Percentiles rank a stretch among this genome's conserved stretches.
phyloP scores from a whole-genome alignment of 2,113 vertebrate species.

The Chionis minor region DNA sequence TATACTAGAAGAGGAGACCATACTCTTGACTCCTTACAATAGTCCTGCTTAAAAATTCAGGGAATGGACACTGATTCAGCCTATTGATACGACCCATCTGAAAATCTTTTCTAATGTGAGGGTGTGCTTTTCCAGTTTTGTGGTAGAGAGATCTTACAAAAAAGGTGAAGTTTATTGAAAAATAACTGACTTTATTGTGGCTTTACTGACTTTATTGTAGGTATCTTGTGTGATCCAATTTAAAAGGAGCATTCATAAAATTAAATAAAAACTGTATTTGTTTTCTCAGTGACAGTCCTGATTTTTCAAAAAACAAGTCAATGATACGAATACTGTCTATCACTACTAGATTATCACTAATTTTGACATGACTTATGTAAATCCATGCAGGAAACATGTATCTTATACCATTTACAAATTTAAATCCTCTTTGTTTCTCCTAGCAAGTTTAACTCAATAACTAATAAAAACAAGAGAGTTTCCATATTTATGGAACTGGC shows the following conservation, averaged over 20 bases:
- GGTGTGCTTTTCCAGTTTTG: not conserved
- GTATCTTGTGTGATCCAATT: not conserved
- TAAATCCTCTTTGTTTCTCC: not conserved
- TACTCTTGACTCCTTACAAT: not conserved
- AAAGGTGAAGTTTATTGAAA: not conserved
- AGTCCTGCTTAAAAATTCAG: not conserved
- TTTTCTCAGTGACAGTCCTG: not conserved
- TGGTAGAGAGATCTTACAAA: not conserved
- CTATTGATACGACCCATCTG: not conserved
- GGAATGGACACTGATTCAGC: not conserved
- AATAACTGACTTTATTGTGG: not conserved
- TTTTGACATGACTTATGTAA: not conserved
- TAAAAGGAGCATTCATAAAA: not conserved
- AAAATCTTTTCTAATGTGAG: not conserved
- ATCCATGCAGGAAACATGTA: not conserved
- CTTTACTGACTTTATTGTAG: not conserved
- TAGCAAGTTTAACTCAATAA: not conserved
- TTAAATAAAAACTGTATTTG: not conserved
- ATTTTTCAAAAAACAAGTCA: not conserved
- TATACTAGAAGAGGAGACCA: not conserved
- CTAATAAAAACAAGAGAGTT: not conserved
- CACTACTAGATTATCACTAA: not conserved
- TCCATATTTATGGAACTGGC: not conserved
- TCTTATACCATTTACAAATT: not conserved
- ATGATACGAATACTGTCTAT: not conserved